A percentile compares a stretch with the other conserved stretches of the same genome.
Evolutionary conservation across 2,888 invertebrate genomes (phyloP).

Genomic region (Drosophila anomelani): DNA sequence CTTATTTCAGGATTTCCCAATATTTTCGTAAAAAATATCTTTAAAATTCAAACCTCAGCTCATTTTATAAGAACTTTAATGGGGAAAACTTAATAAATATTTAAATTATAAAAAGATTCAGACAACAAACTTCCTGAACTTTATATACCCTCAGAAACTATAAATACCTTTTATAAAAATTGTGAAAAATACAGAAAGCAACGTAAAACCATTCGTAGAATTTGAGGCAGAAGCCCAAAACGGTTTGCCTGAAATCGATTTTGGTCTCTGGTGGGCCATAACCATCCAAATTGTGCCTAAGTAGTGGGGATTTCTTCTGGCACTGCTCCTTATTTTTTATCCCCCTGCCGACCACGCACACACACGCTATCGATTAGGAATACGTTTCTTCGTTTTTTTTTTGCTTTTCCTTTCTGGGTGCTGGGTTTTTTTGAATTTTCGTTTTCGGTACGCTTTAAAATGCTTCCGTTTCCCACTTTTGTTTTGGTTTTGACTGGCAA

Average conservation of each 20-base stretch:
- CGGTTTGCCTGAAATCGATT: slow-evolving; percentile 73
- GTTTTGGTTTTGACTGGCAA: slow-evolving; percentile 67
- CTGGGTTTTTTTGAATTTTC: slow-evolving; percentile 45
- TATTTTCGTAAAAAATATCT: too few species aligned
- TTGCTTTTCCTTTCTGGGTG: slow-evolving; percentile 32
- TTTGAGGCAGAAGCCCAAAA: slow-evolving; percentile 51
- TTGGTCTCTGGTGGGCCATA: slow-evolving; percentile 82
- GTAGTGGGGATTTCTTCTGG: slow-evolving; percentile 59
- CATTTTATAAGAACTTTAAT: too few species aligned
- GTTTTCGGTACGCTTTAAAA: slow-evolving; percentile 73
- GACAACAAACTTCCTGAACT: not conserved
- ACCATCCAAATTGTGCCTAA: slow-evolving; percentile 82
- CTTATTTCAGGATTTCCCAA: too few species aligned
- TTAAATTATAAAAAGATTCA: not conserved
- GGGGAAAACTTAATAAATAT: too few species aligned
- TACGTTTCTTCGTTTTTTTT: slow-evolving; percentile 35
- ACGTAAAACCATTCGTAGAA: slow-evolving; percentile 74
- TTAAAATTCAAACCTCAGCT: too few species aligned
- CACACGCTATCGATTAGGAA: slow-evolving; percentile 72
- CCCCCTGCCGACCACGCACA: slow-evolving; percentile 44
- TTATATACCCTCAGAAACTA: not conserved
- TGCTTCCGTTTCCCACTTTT: slow-evolving; percentile 62
- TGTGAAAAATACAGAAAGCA: slow-evolving; percentile 15
- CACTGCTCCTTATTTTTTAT: slow-evolving; percentile 22
- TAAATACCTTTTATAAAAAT: slow-evolving; percentile 7